Conservation (phyloP, 2,113 vertebrate genomes). For the Montifringilla adamsi region DNA sequence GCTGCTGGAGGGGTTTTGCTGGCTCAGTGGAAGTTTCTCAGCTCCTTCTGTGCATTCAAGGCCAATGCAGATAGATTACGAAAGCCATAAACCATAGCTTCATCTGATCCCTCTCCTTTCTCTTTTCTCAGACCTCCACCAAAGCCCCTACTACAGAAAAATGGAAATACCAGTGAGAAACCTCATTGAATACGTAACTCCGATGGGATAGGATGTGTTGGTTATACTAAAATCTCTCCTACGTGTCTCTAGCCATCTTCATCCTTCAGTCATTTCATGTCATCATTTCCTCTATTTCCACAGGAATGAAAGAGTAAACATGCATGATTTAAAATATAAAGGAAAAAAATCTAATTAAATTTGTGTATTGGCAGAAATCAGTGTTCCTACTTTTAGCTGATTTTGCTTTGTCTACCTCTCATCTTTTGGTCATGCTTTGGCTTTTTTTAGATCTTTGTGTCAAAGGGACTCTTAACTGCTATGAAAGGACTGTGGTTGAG, state of each 20-base stretch:
- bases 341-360: not conserved
- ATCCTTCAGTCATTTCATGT: not conserved
- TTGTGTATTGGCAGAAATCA: not conserved
- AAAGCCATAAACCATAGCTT: not conserved
- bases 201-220: not conserved
- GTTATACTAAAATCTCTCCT: not conserved
- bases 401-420: not conserved
- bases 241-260: not conserved
- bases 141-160: not conserved
- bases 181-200: not conserved
- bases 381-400: not conserved
- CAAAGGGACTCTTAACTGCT: not conserved
- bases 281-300: not conserved
- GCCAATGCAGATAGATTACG: rapidly evolving
- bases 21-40: not conserved
- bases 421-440: not conserved
- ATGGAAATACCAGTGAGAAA: not conserved
- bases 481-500: not conserved
- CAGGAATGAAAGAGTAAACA: not conserved
- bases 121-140: not conserved
- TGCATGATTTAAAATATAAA: not conserved
- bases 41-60: not conserved
- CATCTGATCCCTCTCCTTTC: not conserved
- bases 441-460: not conserved
- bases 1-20: not conserved